A percentile compares a stretch with the other conserved stretches of the same genome.
phyloP scores from a whole-genome alignment of 2,888 invertebrate genomes.

The Brenthis hecate region DNA sequence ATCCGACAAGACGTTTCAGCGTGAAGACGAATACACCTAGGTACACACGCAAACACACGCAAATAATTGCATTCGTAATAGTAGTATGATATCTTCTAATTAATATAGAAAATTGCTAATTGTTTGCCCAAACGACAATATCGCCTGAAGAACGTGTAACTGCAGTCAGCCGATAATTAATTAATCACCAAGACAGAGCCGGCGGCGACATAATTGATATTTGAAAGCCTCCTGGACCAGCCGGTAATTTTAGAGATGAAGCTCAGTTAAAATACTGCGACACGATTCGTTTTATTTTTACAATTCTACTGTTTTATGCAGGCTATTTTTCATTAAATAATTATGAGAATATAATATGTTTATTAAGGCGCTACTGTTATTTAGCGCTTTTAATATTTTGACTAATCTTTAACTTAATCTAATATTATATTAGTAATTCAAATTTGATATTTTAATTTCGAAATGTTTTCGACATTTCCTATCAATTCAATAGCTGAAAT shows the following conservation, averaged over 20 bases:
- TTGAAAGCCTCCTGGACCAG: slow-evolving; percentile 69
- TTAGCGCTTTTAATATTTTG: no score
- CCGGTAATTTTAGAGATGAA: slow-evolving; percentile 65
- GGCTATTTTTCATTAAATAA: no score
- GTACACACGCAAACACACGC: background rate
- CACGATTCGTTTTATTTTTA: background rate
- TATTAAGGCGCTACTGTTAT: no score
- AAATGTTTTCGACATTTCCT: no score
- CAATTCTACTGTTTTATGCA: background rate
- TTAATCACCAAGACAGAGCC: slow-evolving; percentile 70
- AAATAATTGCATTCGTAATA: background rate
- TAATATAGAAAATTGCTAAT: slow-evolving; percentile 35
- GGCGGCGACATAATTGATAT: slow-evolving; percentile 74
- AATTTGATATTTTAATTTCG: no score
- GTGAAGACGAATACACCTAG: no score
- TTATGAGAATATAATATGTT: no score
- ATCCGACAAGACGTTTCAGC: no score
- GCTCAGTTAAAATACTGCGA: slow-evolving; percentile 3
- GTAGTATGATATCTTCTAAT: slow-evolving; percentile 3
- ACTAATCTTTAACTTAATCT: no score
- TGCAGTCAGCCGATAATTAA: slow-evolving; percentile 76
- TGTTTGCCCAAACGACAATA: slow-evolving; percentile 47
- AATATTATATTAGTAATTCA: no score
- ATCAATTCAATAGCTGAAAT: no score
- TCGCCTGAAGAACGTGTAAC: slow-evolving; percentile 66